Conservation (phyloP, 2,888 invertebrate genomes). For the Caenorhabditis sp. region DNA sequence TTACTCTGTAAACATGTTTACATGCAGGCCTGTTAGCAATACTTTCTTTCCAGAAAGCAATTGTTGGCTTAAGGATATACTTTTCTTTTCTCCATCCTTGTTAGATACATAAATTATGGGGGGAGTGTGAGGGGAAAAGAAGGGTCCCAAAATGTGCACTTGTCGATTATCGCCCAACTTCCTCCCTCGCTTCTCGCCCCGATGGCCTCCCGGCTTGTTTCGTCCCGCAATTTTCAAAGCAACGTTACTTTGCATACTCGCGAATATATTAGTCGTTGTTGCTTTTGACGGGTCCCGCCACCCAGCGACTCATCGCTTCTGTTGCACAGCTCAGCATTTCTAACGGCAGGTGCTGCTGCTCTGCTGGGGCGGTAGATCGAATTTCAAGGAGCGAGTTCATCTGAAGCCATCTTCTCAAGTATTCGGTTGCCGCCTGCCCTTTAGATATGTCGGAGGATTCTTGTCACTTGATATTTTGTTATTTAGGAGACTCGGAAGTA, state of each 20-base stretch:
- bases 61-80: conserved; percentile 12
- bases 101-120: conserved; percentile 52
- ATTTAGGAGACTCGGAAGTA: conserved; percentile 47
- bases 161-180: conserved; percentile 45
- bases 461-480: conserved; percentile 62
- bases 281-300: conserved; percentile 40
- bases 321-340: conserved; percentile 25
- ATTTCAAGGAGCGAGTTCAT: conserved; percentile 51
- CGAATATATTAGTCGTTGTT: conserved; percentile 57
- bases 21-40: neutral
- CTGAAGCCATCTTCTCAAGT: conserved; percentile 50
- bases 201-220: conserved; percentile 12
- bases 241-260: conserved; percentile 58
- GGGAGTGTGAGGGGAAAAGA: conserved; percentile 21
- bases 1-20: conserved; percentile 15
- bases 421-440: conserved; percentile 54
- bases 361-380: conserved; percentile 32
- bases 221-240: conserved; percentile 45
- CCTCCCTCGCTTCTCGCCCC: conserved; percentile 11
- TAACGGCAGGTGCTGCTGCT: conserved; percentile 51
- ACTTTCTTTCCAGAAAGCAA: conserved; percentile 15
- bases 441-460: conserved; percentile 54
- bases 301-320: neutral
- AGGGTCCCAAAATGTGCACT: conserved; percentile 40
- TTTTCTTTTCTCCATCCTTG: conserved; percentile 11